Evolutionary conservation across 1,140 invertebrate species (phyloP).

Genomic region (Aphaenogaster rudis): DNA sequence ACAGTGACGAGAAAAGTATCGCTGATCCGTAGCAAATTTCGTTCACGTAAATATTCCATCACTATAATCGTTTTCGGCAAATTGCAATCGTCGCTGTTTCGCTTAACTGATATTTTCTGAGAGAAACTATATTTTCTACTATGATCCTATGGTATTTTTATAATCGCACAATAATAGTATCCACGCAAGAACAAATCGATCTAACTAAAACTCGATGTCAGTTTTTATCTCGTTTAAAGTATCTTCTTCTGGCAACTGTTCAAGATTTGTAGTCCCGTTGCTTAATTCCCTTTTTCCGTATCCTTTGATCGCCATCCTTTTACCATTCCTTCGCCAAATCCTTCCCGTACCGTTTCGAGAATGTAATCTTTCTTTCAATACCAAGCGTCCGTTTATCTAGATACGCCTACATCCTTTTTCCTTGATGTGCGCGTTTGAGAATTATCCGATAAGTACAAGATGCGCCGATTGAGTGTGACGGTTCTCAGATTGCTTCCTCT

Average conservation of each 20-base stretch:
- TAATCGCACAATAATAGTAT: not conserved
- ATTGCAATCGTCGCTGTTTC: not conserved
- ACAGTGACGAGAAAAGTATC: not conserved
- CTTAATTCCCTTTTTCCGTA: slow-evolving; percentile 72
- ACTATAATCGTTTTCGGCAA: not conserved
- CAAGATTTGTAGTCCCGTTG: slow-evolving; percentile 65
- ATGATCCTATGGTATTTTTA: not conserved
- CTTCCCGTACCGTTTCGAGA: not conserved
- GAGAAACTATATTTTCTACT: slow-evolving; percentile 16
- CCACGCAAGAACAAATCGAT: slow-evolving; percentile 6
- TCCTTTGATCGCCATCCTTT: slow-evolving; percentile 40
- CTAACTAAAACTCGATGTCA: not conserved
- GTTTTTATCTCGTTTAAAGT: slow-evolving; percentile 54
- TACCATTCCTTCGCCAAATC: not conserved
- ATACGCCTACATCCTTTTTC: slow-evolving; percentile 36
- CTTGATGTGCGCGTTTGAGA: not conserved
- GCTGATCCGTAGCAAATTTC: not conserved
- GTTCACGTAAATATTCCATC: slow-evolving; percentile 14
- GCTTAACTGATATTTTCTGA: not conserved
- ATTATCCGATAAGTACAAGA: slow-evolving; percentile 46
- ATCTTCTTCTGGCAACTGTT: slow-evolving; percentile 29
- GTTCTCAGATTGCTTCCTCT: slow-evolving; percentile 28
- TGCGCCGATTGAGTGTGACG: slow-evolving; percentile 18
- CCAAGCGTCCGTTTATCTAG: slow-evolving; percentile 49
- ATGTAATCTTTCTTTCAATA: slow-evolving; percentile 55